A percentile compares a stretch with the other conserved stretches of the same genome.
Conservation (phyloP, 2,888 invertebrate genomes). For the Apamea anceps region DNA sequence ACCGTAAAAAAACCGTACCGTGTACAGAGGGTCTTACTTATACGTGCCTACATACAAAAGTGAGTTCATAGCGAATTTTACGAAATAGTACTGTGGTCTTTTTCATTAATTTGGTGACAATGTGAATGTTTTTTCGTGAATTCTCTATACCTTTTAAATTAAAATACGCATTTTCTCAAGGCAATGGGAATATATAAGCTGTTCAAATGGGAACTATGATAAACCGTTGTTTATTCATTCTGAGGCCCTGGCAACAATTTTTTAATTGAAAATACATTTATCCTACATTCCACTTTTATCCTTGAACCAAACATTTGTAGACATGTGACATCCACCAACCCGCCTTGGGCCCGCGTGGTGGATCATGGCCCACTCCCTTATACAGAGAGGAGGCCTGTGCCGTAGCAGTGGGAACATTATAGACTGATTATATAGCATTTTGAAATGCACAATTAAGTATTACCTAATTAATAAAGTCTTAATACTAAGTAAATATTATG, state of each 20-base stretch:
- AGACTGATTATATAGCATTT: no score
- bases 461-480: no score
- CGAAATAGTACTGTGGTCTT: background rate
- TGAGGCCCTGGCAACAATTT: background rate
- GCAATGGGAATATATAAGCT: no score
- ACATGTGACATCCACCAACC: no score
- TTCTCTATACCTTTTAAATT: background rate
- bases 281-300: background rate
- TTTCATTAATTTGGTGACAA: background rate
- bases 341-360: no score
- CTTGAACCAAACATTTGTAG: no score
- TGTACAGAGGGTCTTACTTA: background rate
- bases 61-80: background rate
- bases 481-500: background rate
- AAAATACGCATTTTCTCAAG: background rate
- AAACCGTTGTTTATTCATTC: constrained; percentile 3
- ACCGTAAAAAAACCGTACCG: no score
- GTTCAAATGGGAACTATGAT: background rate
- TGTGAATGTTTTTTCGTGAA: background rate
- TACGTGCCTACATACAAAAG: background rate
- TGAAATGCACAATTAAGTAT: no score
- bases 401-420: no score
- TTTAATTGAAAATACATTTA: background rate
- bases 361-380: no score
- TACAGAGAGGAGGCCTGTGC: no score